Evolutionary conservation across 2,797 vertebrate genomes (phyloP).

Genomic region (Gila robusta): DNA sequence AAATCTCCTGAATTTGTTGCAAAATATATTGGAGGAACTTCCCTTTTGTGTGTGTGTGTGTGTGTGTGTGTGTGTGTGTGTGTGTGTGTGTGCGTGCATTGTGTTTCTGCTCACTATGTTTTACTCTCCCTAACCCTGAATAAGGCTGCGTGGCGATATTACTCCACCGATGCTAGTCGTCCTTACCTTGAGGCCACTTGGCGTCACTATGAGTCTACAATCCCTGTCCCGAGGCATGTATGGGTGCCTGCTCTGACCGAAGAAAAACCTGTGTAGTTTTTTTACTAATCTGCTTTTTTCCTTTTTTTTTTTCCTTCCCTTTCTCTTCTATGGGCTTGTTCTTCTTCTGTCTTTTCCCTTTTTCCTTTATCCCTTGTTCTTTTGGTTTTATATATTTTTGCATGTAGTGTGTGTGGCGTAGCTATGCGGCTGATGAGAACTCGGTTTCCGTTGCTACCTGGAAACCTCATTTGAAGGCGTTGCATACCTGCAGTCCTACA

Average conservation of each 20-base stretch:
- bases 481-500: conserved; percentile 98
- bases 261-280: conserved; percentile 54
- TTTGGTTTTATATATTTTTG: conserved; percentile 78
- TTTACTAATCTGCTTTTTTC: conserved; percentile 56
- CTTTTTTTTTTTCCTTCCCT: conserved; percentile 18
- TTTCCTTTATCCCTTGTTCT: neutral
- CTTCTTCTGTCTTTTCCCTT: conserved; percentile 23
- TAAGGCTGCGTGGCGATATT: conserved; percentile 81
- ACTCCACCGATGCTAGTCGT: conserved; percentile 74
- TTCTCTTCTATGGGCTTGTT: conserved; percentile 10
- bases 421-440: conserved; percentile 99
- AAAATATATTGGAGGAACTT: neutral
- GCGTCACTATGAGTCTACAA: conserved; percentile 78
- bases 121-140: conserved; percentile 49
- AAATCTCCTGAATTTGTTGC: neutral
- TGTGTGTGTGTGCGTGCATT: neutral
- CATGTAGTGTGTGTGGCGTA: conserved; percentile 97
- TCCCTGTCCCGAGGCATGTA: conserved; percentile 81
- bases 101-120: conserved; percentile 35
- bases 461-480: conserved; percentile 99
- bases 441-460: conserved; percentile 99
- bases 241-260: conserved; percentile 69
- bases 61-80: neutral
- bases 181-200: conserved; percentile 77
- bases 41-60: neutral